Conservation (phyloP, 2,888 invertebrate species). For the Agonopterix alstromeriana region DNA sequence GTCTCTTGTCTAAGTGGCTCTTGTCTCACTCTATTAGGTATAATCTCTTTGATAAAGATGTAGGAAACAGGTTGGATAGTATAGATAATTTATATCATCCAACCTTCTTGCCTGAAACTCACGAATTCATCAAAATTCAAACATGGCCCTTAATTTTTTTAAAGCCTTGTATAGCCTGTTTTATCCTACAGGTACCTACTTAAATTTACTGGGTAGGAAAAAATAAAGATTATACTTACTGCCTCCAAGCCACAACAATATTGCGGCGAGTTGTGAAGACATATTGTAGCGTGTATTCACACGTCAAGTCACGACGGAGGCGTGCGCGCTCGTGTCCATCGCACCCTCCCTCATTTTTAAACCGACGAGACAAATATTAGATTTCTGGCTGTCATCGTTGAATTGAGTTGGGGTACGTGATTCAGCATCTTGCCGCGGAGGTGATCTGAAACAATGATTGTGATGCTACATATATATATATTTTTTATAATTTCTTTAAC, state of each 20-base stretch:
- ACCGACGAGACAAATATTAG: conserved; percentile 30
- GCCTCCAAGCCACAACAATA: conserved; percentile 64
- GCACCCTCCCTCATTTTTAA: conserved; percentile 51
- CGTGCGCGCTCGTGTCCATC: conserved; percentile 30
- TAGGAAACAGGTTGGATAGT: too few species aligned
- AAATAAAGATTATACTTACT: conserved; percentile 45
- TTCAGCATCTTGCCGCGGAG: conserved; percentile 28
- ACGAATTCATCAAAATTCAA: too few species aligned
- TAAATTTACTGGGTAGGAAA: background rate
- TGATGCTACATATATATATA: background rate
- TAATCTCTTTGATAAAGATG: too few species aligned
- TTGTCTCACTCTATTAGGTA: too few species aligned
- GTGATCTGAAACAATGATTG: conserved; percentile 46
- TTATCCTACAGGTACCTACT: too few species aligned
- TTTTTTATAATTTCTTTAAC: too few species aligned
- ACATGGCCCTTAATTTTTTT: too few species aligned
- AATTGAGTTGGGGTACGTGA: conserved; percentile 26
- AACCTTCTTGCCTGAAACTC: too few species aligned
- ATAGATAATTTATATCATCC: too few species aligned
- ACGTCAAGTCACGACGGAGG: conserved; percentile 53
- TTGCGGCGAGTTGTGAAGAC: conserved; percentile 56
- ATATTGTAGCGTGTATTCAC: conserved; percentile 41
- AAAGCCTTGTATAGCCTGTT: too few species aligned
- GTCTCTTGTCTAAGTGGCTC: too few species aligned
- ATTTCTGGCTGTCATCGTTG: conserved; percentile 31